Base-by-base conservation (phyloP, 23 tunicate species). In the Trididemnum clinides region DNA sequence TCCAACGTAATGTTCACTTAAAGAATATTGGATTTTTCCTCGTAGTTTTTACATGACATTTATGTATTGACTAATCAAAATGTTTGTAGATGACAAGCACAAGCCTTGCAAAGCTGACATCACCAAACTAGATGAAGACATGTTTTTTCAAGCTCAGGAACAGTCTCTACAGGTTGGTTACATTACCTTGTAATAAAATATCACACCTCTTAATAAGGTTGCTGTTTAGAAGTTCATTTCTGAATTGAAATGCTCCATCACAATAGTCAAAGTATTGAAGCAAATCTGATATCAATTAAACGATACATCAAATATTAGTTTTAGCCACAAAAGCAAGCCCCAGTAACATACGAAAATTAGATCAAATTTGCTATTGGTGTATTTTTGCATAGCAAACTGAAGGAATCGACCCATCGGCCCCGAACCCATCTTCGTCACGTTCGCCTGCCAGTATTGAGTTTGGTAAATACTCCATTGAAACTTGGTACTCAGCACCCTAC, bases 401-500 rank as follows among this genome's bases (percentile, higher is more conserved):
- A 27, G 73, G 85, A n/a, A 59, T 80, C 20, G 72, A 81, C 35
- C 81, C 36, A 31, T 90, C 84, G 35, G 71, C 33, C 77, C 89
- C 90, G 1, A 93, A 93, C 39, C 98, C 93, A 3, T 93, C 90
- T 5, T 36, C 82, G 18, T 82, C 87, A 27, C 58, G 99, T 7
- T 95, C 96, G 34, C 99, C 99, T 19, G 95, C 84, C 0, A 74
- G 80, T 21, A 95, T 95, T 63, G 88, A 90, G 74, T 95, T 95
- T 39, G 99, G 95, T 10, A 85, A 90, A 70, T 90, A 72, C 77
- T 72, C 82, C 51, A 87, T 95, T 31, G 99, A 90, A n/a, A 95
- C 99, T 10, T 95, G 99, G 99, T 90, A 84, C 62, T 95, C 99
- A n/a, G 78, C 92, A 1, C 99, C 99, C 7, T 95, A 95, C 85